phyloP scores from a whole-genome alignment of 2,888 invertebrate species.

The Latrodectus hesperus region DNA sequence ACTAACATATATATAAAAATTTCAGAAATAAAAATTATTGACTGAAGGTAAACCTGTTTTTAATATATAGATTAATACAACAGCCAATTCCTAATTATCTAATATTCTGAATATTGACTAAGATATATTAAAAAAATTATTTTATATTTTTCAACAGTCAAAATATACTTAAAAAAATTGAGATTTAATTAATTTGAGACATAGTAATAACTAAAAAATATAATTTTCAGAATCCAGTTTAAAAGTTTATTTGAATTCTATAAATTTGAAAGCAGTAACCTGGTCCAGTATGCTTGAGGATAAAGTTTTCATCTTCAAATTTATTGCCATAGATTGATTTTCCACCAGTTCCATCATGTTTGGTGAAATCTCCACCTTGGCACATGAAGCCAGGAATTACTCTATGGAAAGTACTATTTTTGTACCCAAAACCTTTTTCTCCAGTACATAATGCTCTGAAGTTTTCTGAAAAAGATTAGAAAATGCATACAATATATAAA shows the following conservation, averaged over 20 bases:
- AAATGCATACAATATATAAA: too few species aligned
- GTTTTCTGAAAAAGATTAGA: constrained; percentile 81
- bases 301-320: constrained; percentile 98
- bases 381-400: constrained; percentile 99
- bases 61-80: too few species aligned
- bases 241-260: too few species aligned
- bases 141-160: not conserved
- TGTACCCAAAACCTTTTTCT: constrained; percentile 95
- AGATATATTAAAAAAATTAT: not conserved
- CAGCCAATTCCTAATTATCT: too few species aligned
- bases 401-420: constrained; percentile 94
- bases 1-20: too few species aligned
- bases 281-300: constrained; percentile 92
- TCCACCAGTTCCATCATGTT: constrained; percentile 88
- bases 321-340: constrained; percentile 98
- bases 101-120: not conserved
- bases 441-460: constrained; percentile 98
- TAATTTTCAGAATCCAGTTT: not conserved
- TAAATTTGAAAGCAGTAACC: constrained; percentile 74
- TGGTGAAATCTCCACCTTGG: constrained; percentile 95
- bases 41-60: too few species aligned
- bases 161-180: not conserved
- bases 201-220: not conserved
- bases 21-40: too few species aligned
- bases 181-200: not conserved